Base-by-base conservation (phyloP, 2,113 vertebrate species). In the Rhabdomys dilectus region DNA sequence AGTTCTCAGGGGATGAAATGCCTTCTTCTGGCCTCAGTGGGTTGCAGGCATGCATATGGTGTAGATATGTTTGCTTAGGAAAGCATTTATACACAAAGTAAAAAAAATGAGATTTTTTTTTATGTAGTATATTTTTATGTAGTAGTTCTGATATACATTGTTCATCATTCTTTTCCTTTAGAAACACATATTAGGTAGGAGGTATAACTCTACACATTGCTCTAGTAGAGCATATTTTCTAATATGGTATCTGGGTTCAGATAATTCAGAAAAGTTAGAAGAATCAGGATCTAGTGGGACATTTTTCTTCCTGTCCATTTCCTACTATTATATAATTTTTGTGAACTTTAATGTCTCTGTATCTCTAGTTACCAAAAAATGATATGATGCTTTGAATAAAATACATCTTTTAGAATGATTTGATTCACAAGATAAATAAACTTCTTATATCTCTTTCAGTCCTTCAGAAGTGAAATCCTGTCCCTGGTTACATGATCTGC, bases 151-250 rank as follows among this genome's bases (percentile, higher is more conserved):
- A 42, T 17, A 62, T 17, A 62, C 34, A 86, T 75, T 51, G 21
- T 81, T 51, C 11, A 7, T 56, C 68, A 1, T 94, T 15, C 1
- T 77, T 42, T 1, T 36, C 13, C 60, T 19, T 6, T 64, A 75
- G 22, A 82, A 36, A 91, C 17, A 91, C n/a, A 36, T 58, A 45
- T 88, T 64, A 39, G 3, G 22, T 82, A 60, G 19, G 19, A 3
- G 1, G 42, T 36, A 1, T 0, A n/a, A 5, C 73, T 29, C 1
- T 66, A 22, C 45, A 34, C 15, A 0, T 48, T 77, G 12, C 45
- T 11, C 12, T 36, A 4, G 26, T 26, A 76, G 3, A 39, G 48
- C n/a, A 62, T 88, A 34, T 11, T 19, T 73, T 62, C 51, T 45
- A 85, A 7, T 22, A 26, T 7, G 53, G 5, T 64, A 45, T 60